Evolutionary conservation across 2,113 vertebrate species (phyloP), one percentile per base, ranked within the genome.

Genomic region (Prolemur simus): DNA sequence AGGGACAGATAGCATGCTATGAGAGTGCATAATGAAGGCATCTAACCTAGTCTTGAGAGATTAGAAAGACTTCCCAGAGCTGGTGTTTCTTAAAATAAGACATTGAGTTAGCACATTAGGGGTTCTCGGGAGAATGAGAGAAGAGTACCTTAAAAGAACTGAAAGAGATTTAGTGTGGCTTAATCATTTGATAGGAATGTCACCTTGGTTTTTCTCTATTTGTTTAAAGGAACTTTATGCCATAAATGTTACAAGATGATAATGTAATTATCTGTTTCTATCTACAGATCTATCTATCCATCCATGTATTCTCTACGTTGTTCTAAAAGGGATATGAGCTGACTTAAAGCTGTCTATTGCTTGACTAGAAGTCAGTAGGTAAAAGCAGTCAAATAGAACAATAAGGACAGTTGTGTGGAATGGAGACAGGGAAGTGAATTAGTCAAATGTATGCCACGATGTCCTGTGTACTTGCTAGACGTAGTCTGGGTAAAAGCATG

Each of bases 71-170:
- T 87, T 93, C 69, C 32, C 27, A 47, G 39, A n/a, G 29, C 32
- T 45, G 73, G 42, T 32, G 12, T 60, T 86, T 90, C 89, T 83
- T 95, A 90, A 92, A 95, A 89, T 89, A 96, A 92, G 68, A 93
- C 37, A 73, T 87, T 21, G 49, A 87, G 63, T 89, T 73, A 66
- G 34, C 34, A 87, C 27, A 84, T 69, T 84, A 84, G 54, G 15
- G 32, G 4, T 37, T 14, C 10, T 74, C 66, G 20, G 8, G 49
- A 95, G 45, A 89, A 94, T 52, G 54, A 80, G 27, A 91, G 42
- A 90, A 77, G 12, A 54, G 1, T 52, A 58, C 29, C 56, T 92
- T 76, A n/a, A 66, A 92, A 87, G 25, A 96, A 83, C 63, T 85
- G 66, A 91, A 94, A 74, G 87, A 69, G 34, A 64, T 86, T 94